Evolutionary conservation across 2,888 invertebrate species (phyloP).

Genomic region (Ypsolopha sequella): DNA sequence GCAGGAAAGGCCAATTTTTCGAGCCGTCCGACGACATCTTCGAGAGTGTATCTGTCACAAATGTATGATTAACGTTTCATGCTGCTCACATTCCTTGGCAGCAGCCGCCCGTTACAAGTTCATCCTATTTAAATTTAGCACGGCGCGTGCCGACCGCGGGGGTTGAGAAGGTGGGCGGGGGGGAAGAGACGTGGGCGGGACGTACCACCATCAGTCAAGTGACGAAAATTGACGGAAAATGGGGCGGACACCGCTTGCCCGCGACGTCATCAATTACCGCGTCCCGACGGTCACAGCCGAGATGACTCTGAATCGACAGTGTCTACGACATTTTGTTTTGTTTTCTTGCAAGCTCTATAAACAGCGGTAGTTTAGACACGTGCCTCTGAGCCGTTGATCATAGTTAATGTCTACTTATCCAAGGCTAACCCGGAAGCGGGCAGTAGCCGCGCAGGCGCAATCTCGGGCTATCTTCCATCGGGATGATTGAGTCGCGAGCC

Average conservation of each 20-base stretch:
- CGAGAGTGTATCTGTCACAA: constrained; percentile 56
- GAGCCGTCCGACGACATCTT: constrained; percentile 32
- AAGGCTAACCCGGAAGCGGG: constrained; percentile 35
- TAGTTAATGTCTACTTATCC: constrained; percentile 2
- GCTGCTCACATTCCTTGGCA: constrained; percentile 52
- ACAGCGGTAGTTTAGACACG: background rate
- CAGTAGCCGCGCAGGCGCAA: constrained; percentile 40
- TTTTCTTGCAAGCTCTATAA: background rate
- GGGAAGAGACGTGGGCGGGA: constrained; percentile 42
- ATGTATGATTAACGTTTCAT: constrained; percentile 64
- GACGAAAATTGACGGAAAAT: constrained; percentile 72
- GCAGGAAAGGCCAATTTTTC: constrained; percentile 30
- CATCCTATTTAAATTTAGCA: constrained; percentile 69
- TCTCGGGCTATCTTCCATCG: constrained; percentile 36
- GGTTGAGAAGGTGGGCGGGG: constrained; percentile 19
- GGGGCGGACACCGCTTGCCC: constrained; percentile 66
- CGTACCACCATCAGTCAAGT: constrained; percentile 67
- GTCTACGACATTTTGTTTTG: constrained; percentile 9
- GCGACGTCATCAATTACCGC: constrained; percentile 68
- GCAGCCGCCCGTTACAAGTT: constrained; percentile 64
- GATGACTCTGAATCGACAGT: constrained; percentile 30
- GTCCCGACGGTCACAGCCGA: constrained; percentile 46
- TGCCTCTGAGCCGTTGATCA: constrained; percentile 2
- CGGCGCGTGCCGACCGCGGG: constrained; percentile 59
- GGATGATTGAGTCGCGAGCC: constrained; percentile 67